Percentiles rank a stretch among this genome's conserved stretches.
These are phyloP conservation scores for Lepilemur septentrionalis DNA, from an alignment of 2,797 vertebrate species.

Conservation along the genomic window DNA sequence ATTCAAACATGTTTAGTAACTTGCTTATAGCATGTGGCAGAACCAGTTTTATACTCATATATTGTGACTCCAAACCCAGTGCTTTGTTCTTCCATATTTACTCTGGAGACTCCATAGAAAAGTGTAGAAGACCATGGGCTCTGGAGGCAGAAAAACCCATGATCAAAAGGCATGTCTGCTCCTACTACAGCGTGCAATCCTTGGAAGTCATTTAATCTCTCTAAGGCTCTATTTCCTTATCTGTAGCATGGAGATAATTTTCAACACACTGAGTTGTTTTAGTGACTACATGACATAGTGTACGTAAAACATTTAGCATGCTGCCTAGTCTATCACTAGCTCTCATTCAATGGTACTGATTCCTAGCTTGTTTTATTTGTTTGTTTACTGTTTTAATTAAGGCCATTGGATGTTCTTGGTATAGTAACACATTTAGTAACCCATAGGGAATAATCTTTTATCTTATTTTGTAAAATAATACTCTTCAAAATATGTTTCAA, in stretches of 20 bases:
- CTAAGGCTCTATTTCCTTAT: neutral
- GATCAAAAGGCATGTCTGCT: neutral
- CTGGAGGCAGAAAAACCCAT: neutral
- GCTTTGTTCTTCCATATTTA: neutral
- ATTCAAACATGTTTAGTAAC: neutral
- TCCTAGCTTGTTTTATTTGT: neutral
- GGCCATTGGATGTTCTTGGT: neutral
- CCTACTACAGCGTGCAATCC: neutral
- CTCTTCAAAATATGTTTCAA: neutral
- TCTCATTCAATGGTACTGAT: neutral
- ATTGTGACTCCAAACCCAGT: neutral
- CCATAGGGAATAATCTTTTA: neutral
- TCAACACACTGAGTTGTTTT: neutral
- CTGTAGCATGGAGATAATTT: neutral
- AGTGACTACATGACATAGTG: neutral
- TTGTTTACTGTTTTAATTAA: neutral
- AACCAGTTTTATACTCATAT: neutral
- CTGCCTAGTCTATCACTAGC: neutral
- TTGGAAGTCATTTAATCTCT: neutral
- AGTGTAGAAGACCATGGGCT: neutral
- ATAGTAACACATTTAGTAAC: neutral
- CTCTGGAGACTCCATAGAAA: neutral
- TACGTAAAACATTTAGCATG: neutral
- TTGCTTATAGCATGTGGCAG: neutral
- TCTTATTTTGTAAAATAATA: neutral